A percentile compares a stretch with the other conserved stretches of the same genome.
These are phyloP conservation scores for Colletes collaris DNA, from an alignment of 2,888 invertebrate species.

Conservation along the genomic window DNA sequence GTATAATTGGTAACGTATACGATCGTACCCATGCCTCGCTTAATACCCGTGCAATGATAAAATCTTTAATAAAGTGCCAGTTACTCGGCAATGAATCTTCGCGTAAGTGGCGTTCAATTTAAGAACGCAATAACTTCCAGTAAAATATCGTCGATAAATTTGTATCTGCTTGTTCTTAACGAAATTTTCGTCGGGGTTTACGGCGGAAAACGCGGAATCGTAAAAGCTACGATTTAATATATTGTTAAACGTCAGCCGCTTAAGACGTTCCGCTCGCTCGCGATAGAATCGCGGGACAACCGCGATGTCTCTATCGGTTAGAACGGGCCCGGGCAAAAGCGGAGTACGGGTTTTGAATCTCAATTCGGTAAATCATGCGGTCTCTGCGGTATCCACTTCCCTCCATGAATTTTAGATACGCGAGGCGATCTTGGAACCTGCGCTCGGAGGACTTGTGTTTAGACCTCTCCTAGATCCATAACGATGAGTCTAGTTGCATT, in stretches of 20 bases:
- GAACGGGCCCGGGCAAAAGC: background rate
- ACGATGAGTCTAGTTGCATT: too few species aligned
- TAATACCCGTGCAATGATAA: slow-evolving; percentile 34
- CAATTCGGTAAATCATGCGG: too few species aligned
- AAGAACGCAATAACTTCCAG: slow-evolving; percentile 25
- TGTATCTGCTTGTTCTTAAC: background rate
- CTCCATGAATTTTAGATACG: too few species aligned
- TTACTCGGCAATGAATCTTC: slow-evolving; percentile 30
- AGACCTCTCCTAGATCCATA: too few species aligned
- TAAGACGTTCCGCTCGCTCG: background rate
- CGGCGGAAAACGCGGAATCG: background rate
- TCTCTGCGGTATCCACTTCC: too few species aligned
- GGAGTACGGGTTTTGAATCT: background rate
- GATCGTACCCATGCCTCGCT: slow-evolving; percentile 6
- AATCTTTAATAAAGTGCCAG: slow-evolving; percentile 44
- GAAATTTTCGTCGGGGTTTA: background rate
- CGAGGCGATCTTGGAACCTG: background rate
- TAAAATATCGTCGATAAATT: slow-evolving; percentile 33
- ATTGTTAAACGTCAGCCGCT: background rate
- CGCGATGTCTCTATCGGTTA: background rate
- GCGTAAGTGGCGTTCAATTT: slow-evolving; percentile 28
- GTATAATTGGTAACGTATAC: slow-evolving; percentile 53
- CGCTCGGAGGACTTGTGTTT: too few species aligned
- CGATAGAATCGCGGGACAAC: background rate
- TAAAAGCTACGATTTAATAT: background rate